Conservation (phyloP, 2,888 invertebrate genomes). For the Balanococcus diminutus region DNA sequence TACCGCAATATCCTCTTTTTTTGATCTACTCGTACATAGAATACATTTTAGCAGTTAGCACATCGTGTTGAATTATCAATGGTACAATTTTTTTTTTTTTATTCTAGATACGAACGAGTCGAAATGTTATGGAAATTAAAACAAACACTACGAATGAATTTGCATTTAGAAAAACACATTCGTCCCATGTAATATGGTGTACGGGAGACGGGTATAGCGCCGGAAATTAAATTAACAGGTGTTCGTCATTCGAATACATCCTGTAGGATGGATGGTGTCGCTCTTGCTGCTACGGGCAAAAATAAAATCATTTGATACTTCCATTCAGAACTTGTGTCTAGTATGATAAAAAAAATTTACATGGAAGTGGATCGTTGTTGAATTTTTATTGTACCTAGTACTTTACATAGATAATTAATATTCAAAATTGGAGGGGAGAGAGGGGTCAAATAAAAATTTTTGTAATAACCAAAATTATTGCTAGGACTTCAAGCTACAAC, state of each 20-base stretch:
- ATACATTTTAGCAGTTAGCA: not conserved
- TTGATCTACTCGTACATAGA: not conserved
- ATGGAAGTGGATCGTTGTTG: no score
- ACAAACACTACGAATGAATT: constrained; percentile 13
- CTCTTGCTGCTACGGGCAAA: not conserved
- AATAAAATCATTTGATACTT: no score
- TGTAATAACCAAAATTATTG: no score
- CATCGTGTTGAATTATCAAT: not conserved
- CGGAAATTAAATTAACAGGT: constrained; percentile 28
- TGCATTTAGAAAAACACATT: not conserved
- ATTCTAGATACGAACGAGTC: not conserved
- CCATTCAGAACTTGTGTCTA: no score
- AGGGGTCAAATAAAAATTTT: no score
- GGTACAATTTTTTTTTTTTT: not conserved
- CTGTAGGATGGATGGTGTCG: not conserved
- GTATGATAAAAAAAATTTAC: no score
- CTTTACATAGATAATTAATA: no score
- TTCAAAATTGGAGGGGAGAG: no score
- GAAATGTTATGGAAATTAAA: not conserved
- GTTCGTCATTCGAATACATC: constrained; percentile 14
- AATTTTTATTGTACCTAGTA: no score
- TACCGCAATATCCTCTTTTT: not conserved
- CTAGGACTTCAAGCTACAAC: no score
- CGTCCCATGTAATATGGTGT: not conserved
- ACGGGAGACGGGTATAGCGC: not conserved